A percentile compares a stretch with the other conserved stretches of the same genome.
Evolutionary conservation across 2,113 vertebrate genomes (phyloP).

Genomic region (Toxotes chatareus): DNA sequence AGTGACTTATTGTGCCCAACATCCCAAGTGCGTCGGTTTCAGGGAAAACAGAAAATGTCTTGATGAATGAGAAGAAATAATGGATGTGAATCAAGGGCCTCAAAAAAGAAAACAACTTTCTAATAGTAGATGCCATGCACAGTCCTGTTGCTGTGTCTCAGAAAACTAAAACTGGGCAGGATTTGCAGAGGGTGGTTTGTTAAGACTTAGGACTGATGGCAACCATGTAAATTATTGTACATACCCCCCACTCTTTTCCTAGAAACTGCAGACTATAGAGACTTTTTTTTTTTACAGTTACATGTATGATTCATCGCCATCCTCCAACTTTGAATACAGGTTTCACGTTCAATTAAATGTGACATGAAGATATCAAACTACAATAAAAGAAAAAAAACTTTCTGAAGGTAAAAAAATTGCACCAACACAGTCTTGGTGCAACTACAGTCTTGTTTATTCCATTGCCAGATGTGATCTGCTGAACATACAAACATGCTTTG

Average conservation of each 20-base stretch:
- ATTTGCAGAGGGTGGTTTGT: conserved; percentile 34
- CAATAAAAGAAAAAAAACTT: neutral
- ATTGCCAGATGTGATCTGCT: conserved; percentile 7
- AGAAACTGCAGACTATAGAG: neutral
- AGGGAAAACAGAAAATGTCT: conserved; percentile 39
- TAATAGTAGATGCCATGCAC: conserved; percentile 70
- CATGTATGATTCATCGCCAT: neutral
- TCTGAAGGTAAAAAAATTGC: neutral
- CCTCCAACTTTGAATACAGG: neutral
- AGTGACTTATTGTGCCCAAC: conserved; percentile 63
- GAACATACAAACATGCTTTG: conserved; percentile 46
- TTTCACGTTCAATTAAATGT: neutral
- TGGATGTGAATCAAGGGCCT: conserved; percentile 60
- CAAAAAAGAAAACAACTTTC: conserved; percentile 65
- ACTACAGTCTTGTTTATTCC: neutral
- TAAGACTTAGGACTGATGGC: conserved; percentile 12
- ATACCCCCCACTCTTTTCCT: neutral
- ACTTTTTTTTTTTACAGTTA: neutral
- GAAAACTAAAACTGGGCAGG: conserved; percentile 21
- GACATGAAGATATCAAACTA: neutral
- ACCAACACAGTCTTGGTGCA: neutral
- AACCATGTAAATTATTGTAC: conserved; percentile 10
- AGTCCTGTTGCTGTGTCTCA: conserved; percentile 42
- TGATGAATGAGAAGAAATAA: conserved; percentile 67
- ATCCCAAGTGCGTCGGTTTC: conserved; percentile 57